Evolutionary conservation across 2,888 invertebrate genomes (phyloP), one percentile per base, ranked within the genome.

Genomic region (Sarcophaga subvicina): DNA sequence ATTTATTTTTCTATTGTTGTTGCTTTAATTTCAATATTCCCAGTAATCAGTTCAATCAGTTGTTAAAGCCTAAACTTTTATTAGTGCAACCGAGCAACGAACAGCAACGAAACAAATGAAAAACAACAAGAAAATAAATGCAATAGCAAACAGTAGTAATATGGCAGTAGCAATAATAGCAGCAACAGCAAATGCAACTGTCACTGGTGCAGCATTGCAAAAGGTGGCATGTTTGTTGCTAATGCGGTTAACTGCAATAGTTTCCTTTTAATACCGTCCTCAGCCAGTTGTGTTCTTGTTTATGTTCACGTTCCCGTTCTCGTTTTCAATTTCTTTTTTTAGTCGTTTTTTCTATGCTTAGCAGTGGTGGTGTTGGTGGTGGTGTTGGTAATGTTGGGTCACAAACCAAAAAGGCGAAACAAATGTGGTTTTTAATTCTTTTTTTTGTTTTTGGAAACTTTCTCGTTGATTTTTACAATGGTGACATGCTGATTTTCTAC

Each of bases 401-500:
- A 80, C 70, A 83, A 80, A 66, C 73, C 10, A 70, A 75, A 75
- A 63, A 72, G 79, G 59, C 75, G 84, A 84, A 71, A 76, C 80
- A 72, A 85, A 77, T 85, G 76, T 63, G 84, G 84, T 80, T 80
- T 71, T 47, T 67, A 76, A 73, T 72, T 49, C 67, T 80, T 49
- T 70, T 49, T n/a, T 27, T 37, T 75, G 59, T 75, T 70, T 70
- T 66, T 62, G n/a, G 60, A 80, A 80, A 84, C 79, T 80, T 84
- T 84, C 76, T 80, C 71, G 84, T 71, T 85, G 84, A 83, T 83
- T 86, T 79, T 80, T 22, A 76, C 72, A 66, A 83, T 64, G 83
- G 80, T 86, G 86, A 76, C 86, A 86, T 86, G 86, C 86, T 83
- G 86, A 86, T 86, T 86, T 77, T 14, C 45, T 25, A 73, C 72